Evolutionary conservation across 1,140 invertebrate genomes (phyloP), one percentile per base, ranked within the genome.

Genomic region (Maconellicoccus hirsutus): DNA sequence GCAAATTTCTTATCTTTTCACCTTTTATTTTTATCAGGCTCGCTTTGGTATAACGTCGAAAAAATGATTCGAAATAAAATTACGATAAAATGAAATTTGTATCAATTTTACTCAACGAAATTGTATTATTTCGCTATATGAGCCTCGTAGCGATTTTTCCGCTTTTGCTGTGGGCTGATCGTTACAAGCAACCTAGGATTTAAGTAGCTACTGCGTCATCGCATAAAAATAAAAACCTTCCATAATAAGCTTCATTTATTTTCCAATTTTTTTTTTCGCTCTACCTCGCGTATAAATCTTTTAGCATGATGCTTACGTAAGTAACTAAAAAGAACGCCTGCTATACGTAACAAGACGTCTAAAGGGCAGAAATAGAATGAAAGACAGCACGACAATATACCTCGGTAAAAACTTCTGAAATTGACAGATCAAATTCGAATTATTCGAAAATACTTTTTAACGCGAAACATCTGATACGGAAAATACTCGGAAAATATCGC

Each of bases 1-100:
- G 42, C 42, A 52, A 52, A 52, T 52, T 52, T 52, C 42, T 52
- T 52, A 52, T 52, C 42, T 52, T n/a, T 52, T 52, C 42, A 52
- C 42, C 42, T 52, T 52, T 52, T 52, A 16, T 52, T 52, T 52
- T 52, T 52, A 52, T 16, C 29, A 33, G 29, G 29, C 29, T 6
- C 29, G 29, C 29, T 33, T 33, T 12, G 29, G 29, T 33, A 33
- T 12, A 33, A 33, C 29, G 29, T 33, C 12, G 29, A 33, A 33
- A 33, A 33, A 33, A 33, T 33, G 29, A 33, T 33, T 33, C 42
- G 42, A 14, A 52, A 52, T 16, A 52, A 52, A 52, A 52, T 52
- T 52, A 52, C n/a, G 10, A 19, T 52, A 52, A 52, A 52, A 52
- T 19, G n/a, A 52, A 52, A 52, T 52, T 52, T 52, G 42, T 16